These are phyloP conservation scores for Euplexia lucipara DNA, from an alignment of 2,888 invertebrate genomes.

Conservation along the genomic window DNA sequence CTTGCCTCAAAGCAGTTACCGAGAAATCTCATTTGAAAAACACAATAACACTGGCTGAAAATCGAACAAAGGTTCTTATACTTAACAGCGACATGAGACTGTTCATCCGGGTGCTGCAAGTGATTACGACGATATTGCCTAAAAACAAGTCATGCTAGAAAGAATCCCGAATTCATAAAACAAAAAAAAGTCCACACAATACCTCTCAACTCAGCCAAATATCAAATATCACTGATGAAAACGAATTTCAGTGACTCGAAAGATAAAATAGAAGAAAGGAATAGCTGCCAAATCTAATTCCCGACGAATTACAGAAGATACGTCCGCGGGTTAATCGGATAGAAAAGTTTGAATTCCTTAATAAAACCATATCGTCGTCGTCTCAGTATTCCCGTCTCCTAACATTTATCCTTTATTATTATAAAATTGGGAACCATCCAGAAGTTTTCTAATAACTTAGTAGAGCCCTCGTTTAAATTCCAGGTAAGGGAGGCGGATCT, in stretches of 20 bases:
- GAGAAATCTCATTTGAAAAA: too few relatives aligned
- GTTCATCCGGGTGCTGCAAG: neutral
- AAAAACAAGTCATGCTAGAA: neutral
- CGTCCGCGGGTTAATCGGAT: slow-evolving; percentile 63
- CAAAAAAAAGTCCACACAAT: slow-evolving; percentile 20
- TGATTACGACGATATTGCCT: neutral
- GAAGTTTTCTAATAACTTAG: slow-evolving; percentile 83
- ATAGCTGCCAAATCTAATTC: slow-evolving; percentile 55
- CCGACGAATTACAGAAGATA: slow-evolving; percentile 53
- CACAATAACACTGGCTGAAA: too few relatives aligned
- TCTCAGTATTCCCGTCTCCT: slow-evolving; percentile 56
- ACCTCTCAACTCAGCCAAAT: slow-evolving; percentile 14
- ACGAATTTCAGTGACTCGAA: slow-evolving; percentile 28
- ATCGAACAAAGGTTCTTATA: too few relatives aligned
- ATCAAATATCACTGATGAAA: slow-evolving; percentile 43
- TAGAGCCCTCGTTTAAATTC: slow-evolving; percentile 80
- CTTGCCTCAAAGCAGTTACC: too few relatives aligned
- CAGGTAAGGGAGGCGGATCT: slow-evolving; percentile 80
- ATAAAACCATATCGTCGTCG: slow-evolving; percentile 68
- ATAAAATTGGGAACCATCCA: slow-evolving; percentile 78
- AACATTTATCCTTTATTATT: slow-evolving; percentile 79
- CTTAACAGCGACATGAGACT: too few relatives aligned
- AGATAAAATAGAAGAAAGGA: slow-evolving; percentile 47
- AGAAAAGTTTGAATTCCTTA: slow-evolving; percentile 69
- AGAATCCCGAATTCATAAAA: slow-evolving; percentile 7